Base-by-base conservation (phyloP, 2,797 vertebrate species). In the Epinephelus coioides region DNA sequence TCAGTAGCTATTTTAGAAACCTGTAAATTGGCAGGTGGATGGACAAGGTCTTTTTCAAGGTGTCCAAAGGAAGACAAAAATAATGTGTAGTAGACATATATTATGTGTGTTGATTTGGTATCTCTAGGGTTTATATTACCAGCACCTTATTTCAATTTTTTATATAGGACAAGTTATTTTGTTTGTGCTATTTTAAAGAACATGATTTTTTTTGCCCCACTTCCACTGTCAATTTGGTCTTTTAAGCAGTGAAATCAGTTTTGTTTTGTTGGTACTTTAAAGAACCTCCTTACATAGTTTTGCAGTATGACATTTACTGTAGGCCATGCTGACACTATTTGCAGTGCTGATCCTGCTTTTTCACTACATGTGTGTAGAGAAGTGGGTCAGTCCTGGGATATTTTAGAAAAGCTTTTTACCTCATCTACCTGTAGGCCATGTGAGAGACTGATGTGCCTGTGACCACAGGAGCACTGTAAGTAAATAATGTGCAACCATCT, bases 261-360 rank as follows among this genome's bases (percentile, higher is more conserved):
- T 56, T 68, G 34, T 34, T 54, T 12, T 5, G 21, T 18, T 68
- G 17, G 30, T 30, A 63, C 56, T 68, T 68, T 62, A 27, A 27
- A 53, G 21, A 63, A 40, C 6, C 2, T 25, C 55, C 17, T 56
- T 60, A 21, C 9, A 19, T 9, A n/a, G 10, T 60, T 40, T 17
- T 23, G 17, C 27, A 60, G 6, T 8, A 1, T 55, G 34, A 63
- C 34, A 61, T 73, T 62, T 69, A 38, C n/a, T n/a, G 1, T 27
- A 4, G 49, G 27, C 14, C 44, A 23, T 11, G 5, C 30, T 40
- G 49, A 73, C 60, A 55, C 23, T 54, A 27, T 66, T 54, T 27
- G 53, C 54, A 61, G 18, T 40, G 69, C 57, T 79, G 79, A 73
- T 30, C 18, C 12, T 64, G 53, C 47, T 53, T 66, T 62, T 61